Evolutionary conservation across 2,113 vertebrate genomes (phyloP).

Genomic region (Muntiacus reevesi): DNA sequence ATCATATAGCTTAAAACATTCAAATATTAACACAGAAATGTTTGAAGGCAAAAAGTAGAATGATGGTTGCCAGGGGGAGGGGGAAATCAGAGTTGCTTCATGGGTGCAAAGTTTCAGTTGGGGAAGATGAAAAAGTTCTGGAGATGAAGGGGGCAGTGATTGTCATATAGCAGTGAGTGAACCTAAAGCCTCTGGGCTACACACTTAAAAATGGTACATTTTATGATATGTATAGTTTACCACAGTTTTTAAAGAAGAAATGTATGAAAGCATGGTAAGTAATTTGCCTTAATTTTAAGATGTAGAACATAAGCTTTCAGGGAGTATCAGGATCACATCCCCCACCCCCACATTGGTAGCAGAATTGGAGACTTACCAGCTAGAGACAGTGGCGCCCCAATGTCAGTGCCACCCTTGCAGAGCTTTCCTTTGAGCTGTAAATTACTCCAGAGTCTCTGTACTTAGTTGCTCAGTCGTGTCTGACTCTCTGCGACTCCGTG

Average conservation of each 20-base stretch:
- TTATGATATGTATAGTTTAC: background rate
- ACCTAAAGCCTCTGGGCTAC: background rate
- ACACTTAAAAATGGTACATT: background rate
- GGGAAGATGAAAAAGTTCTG: background rate
- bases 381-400: fast-evolving
- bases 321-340: background rate
- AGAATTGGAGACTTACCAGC: background rate
- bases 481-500: too few relatives aligned
- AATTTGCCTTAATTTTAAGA: background rate
- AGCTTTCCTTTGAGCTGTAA: background rate
- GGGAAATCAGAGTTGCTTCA: background rate
- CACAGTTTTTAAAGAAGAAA: background rate
- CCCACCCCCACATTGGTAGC: background rate
- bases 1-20: background rate
- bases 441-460: background rate
- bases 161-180: background rate
- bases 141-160: background rate
- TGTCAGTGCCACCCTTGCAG: fast-evolving
- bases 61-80: background rate
- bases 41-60: background rate
- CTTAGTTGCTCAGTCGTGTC: too few relatives aligned
- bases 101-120: background rate
- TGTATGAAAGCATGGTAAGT: background rate
- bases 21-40: background rate
- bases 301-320: background rate